Evolutionary conservation across 2,113 vertebrate species (phyloP), one percentile per base, ranked within the genome.

Genomic region (Clinocottus analis): DNA sequence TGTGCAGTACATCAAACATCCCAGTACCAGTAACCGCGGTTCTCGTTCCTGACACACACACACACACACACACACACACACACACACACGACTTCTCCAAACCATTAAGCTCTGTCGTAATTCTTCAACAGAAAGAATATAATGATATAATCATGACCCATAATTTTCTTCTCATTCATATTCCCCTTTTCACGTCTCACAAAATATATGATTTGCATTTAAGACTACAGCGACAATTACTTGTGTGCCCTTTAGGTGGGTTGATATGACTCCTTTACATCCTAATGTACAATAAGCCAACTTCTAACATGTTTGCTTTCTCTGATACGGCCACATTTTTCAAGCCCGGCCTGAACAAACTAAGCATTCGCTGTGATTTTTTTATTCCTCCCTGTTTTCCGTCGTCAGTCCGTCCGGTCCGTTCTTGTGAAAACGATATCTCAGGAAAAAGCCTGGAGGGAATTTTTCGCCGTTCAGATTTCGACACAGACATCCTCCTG

Each of bases 1-100:
- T 85, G 76, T 67, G 55, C 14, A 74, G 70, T 77, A 72, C 43
- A 64, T 86, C 85, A 84, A 75, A 66, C 71, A 81, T 85, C 64
- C 75, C 65, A 60, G 75, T 23, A 65, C 47, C 39, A 66, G 65
- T 69, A 77, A 71, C 60, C 41, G 76, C 76, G 56, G 35, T 3
- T 65, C 27, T 69, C 45, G 35, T 66, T 41, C 65, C 66, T 73
- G 10, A 64, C 58, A 71, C 47, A 58, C 29, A 14, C 37, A 5
- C 43, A 5, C 27, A 25, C 35, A n/a, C 72, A 17, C 43, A 27
- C n/a, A 39, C 35, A 63, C 16, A 29, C 35, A 43, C 13, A 21
- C 67, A 7, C 67, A 3, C 60, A 65, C 45, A 74, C 11, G 41
- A 37, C 5, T 72, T 67, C 43, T 16, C 61, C 16, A 71, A 33